Percentiles rank a stretch among this genome's conserved stretches.
Conservation (phyloP, 2,888 invertebrate genomes). For the Brenthis daphne region DNA sequence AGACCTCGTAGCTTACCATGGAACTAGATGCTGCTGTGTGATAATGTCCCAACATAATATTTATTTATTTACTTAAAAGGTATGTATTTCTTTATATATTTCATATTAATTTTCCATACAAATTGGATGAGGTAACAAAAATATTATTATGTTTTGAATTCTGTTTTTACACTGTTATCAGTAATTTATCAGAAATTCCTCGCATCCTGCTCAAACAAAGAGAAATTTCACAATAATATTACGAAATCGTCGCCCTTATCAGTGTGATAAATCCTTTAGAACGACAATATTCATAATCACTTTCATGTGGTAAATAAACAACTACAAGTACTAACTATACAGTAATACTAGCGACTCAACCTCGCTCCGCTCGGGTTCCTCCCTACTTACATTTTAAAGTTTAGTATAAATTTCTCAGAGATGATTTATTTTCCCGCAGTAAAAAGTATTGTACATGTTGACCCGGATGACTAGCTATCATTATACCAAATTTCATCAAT, state of each 20-base stretch:
- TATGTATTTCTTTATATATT: background rate
- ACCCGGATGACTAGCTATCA: too few relatives aligned
- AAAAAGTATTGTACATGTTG: too few relatives aligned
- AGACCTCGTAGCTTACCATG: too few relatives aligned
- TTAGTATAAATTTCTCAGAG: too few relatives aligned
- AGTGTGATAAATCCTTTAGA: slow-evolving; percentile 27
- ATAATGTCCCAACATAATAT: too few relatives aligned
- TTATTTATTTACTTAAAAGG: background rate
- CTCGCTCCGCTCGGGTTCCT: too few relatives aligned
- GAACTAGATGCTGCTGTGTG: too few relatives aligned
- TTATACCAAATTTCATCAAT: too few relatives aligned
- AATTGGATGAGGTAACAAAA: background rate
- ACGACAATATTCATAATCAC: slow-evolving; percentile 23
- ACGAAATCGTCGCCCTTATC: slow-evolving; percentile 41
- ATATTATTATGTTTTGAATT: slow-evolving; percentile 21
- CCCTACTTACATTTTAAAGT: too few relatives aligned
- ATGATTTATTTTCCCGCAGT: too few relatives aligned
- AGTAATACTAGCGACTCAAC: too few relatives aligned
- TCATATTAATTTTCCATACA: background rate
- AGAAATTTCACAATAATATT: slow-evolving; percentile 40
- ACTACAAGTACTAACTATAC: background rate
- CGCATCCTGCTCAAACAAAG: slow-evolving; percentile 44
- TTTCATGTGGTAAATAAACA: slow-evolving; percentile 18
- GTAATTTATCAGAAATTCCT: slow-evolving; percentile 42
- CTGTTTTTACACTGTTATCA: slow-evolving; percentile 39